phyloP scores from a whole-genome alignment of 2,888 invertebrate species.

The Miltochrista miniata region DNA sequence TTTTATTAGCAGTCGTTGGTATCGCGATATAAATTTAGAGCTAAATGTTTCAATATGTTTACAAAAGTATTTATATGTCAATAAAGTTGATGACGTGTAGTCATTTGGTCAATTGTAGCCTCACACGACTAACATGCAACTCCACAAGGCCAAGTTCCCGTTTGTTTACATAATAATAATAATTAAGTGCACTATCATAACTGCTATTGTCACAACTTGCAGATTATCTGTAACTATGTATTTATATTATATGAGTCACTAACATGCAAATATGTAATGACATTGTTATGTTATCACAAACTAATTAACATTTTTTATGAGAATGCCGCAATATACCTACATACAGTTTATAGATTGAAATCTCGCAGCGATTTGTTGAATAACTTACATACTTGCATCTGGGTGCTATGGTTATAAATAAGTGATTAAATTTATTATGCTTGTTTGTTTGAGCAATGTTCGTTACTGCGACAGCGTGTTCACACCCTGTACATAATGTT shows the following conservation, averaged over 20 bases:
- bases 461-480: slow-evolving; percentile 47
- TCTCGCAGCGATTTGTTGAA: slow-evolving; percentile 67
- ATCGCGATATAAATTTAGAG: slow-evolving; percentile 51
- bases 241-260: slow-evolving; percentile 84
- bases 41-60: slow-evolving; percentile 29
- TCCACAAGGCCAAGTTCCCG: slow-evolving; percentile 84
- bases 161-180: slow-evolving; percentile 74
- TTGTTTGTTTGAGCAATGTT: slow-evolving; percentile 74
- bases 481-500: slow-evolving; percentile 27
- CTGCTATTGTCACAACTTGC: slow-evolving; percentile 79
- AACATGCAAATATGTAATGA: slow-evolving; percentile 84
- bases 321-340: slow-evolving; percentile 69
- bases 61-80: slow-evolving; percentile 52
- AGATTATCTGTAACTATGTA: slow-evolving; percentile 82
- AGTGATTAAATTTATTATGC: slow-evolving; percentile 79
- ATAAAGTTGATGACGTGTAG: slow-evolving; percentile 82
- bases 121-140: slow-evolving; percentile 82
- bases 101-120: slow-evolving; percentile 74
- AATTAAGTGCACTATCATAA: slow-evolving; percentile 79
- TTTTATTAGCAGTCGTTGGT: slow-evolving; percentile 58
- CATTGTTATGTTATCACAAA: slow-evolving; percentile 71
- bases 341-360: slow-evolving; percentile 54
- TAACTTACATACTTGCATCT: slow-evolving; percentile 83
- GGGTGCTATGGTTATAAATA: slow-evolving; percentile 83
- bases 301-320: slow-evolving; percentile 71